A percentile compares a stretch with the other conserved stretches of the same genome.
These are phyloP conservation scores for Sceloporus tristichus DNA, from an alignment of 2,113 vertebrate genomes.

Conservation along the genomic window DNA sequence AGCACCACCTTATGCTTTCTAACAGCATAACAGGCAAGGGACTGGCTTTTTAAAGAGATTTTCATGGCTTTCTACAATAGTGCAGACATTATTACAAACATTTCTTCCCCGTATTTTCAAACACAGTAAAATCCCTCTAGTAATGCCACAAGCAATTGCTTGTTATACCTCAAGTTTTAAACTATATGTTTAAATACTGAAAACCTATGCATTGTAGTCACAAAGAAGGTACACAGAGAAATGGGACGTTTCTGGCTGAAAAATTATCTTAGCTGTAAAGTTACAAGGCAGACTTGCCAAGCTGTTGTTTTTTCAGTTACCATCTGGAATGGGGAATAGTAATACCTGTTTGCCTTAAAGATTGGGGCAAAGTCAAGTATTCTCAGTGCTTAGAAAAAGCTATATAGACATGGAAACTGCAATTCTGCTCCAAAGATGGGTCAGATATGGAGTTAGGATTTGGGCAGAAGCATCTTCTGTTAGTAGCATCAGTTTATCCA, in stretches of 20 bases:
- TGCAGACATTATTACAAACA: neutral
- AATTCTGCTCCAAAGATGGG: no score
- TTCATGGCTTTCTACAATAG: neutral
- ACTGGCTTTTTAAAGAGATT: neutral
- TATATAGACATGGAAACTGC: neutral
- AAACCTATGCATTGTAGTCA: neutral
- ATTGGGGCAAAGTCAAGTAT: neutral
- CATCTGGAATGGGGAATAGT: neutral
- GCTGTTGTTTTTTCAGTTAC: neutral
- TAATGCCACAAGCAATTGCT: no score
- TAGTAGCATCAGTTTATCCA: no score
- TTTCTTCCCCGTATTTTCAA: neutral
- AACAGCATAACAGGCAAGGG: constrained; percentile 62
- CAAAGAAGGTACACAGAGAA: neutral
- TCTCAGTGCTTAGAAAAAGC: neutral
- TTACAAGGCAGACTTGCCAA: neutral
- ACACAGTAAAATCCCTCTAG: neutral
- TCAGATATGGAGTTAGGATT: no score
- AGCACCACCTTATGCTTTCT: constrained; percentile 72
- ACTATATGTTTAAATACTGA: neutral
- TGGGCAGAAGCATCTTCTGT: no score
- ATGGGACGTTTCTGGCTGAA: neutral
- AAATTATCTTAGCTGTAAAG: neutral
- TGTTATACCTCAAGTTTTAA: neutral
- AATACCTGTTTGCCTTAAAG: neutral